Evolutionary conservation across 2,888 invertebrate genomes (phyloP).

Genomic region (Pristionchus fissidentatus): DNA sequence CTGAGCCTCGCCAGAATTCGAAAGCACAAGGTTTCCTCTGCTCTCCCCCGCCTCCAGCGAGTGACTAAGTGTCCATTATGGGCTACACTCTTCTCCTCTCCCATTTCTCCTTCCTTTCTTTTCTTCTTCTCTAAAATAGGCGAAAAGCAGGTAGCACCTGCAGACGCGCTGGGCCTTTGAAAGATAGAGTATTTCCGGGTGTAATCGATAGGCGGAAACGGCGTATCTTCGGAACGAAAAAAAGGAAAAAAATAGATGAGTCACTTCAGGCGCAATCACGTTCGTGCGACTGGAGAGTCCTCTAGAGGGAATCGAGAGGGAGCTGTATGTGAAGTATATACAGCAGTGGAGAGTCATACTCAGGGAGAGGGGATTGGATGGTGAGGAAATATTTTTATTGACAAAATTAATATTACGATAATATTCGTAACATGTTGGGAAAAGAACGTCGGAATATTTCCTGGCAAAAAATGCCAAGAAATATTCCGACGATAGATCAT

Average conservation of each 20-base stretch:
- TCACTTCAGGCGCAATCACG: slow-evolving; percentile 41
- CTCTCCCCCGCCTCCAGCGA: neutral
- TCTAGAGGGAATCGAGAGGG: slow-evolving; percentile 65
- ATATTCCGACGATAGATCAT: too few relatives aligned
- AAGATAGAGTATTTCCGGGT: too few relatives aligned
- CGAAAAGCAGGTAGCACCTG: too few relatives aligned
- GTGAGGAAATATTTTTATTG: slow-evolving; percentile 49
- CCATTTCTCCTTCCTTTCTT: neutral
- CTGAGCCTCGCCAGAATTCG: neutral
- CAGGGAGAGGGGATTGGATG: slow-evolving; percentile 55
- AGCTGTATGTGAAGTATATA: slow-evolving; percentile 65
- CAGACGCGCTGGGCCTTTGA: too few relatives aligned
- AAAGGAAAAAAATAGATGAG: too few relatives aligned
- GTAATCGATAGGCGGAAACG: neutral
- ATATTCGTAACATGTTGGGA: neutral
- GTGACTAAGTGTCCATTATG: slow-evolving; percentile 14
- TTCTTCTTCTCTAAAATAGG: neutral
- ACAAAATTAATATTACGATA: neutral
- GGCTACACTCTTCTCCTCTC: neutral
- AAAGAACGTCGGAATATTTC: neutral
- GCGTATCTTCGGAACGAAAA: neutral
- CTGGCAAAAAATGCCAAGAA: neutral
- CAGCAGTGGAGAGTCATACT: slow-evolving; percentile 62
- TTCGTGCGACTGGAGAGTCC: slow-evolving; percentile 58
- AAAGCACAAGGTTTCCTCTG: neutral